Evolutionary conservation across 2,888 invertebrate species (phyloP).

Genomic region (Eudemis profundana): DNA sequence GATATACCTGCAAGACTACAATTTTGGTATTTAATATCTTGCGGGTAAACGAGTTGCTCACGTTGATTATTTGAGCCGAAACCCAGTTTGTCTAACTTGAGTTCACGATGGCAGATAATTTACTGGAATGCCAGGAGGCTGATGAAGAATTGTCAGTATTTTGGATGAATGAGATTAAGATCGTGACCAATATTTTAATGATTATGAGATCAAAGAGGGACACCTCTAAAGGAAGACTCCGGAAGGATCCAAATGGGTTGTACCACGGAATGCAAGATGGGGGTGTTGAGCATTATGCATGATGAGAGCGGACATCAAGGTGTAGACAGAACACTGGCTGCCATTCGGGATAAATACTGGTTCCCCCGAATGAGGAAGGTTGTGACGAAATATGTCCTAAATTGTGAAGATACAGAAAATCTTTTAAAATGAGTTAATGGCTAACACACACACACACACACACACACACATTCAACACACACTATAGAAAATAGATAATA

Average conservation of each 20-base stretch:
- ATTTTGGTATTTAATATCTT: not conserved
- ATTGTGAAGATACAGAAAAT: too few relatives aligned
- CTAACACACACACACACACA: too few relatives aligned
- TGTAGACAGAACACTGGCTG: slow-evolving; percentile 9
- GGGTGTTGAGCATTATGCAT: not conserved
- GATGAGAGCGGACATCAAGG: not conserved
- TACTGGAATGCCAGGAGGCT: not conserved
- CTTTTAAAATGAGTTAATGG: too few relatives aligned
- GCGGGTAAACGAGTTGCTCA: not conserved
- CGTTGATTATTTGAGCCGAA: slow-evolving; percentile 1
- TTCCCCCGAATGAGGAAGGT: not conserved
- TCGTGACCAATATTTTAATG: not conserved
- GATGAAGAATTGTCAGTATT: not conserved
- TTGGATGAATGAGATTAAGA: not conserved
- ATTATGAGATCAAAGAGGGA: not conserved
- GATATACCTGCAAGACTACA: slow-evolving; percentile 5
- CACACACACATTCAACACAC: too few relatives aligned
- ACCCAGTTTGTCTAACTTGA: not conserved
- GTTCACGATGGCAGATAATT: not conserved
- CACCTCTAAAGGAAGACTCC: not conserved
- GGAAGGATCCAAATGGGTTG: not conserved
- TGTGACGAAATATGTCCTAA: too few relatives aligned
- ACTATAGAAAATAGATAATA: too few relatives aligned
- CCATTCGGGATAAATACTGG: not conserved
- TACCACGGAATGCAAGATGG: not conserved